Percentiles rank a stretch among this genome's conserved stretches.
These are phyloP conservation scores for Crotalus viridis DNA, from an alignment of 2,113 vertebrate species.

Conservation along the genomic window DNA sequence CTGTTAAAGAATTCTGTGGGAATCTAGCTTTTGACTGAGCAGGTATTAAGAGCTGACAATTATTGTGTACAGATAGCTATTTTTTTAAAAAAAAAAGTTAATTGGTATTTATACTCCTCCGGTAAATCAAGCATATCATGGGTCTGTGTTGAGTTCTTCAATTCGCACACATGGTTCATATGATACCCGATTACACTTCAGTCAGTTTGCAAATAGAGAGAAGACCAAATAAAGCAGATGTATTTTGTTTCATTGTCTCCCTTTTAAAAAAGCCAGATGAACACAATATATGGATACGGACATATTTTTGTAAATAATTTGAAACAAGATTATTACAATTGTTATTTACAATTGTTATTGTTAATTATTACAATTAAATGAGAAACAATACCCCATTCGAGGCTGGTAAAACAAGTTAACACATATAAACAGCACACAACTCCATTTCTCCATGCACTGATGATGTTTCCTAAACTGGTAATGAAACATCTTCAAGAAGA, in stretches of 20 bases:
- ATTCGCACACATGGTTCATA: background rate
- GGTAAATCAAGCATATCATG: background rate
- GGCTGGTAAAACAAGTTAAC: background rate
- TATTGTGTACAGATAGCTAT: background rate
- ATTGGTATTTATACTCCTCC: background rate
- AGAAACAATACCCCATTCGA: background rate
- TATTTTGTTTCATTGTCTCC: background rate
- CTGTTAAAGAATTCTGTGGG: background rate
- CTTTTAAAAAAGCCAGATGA: background rate
- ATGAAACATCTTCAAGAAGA: background rate
- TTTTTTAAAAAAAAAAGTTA: background rate
- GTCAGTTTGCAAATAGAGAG: background rate
- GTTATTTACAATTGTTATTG: background rate
- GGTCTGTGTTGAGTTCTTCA: background rate
- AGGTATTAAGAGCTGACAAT: background rate
- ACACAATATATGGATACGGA: background rate
- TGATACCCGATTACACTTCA: background rate
- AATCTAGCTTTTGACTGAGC: background rate
- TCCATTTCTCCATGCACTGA: background rate
- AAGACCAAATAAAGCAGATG: background rate
- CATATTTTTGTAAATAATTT: background rate
- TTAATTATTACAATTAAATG: background rate
- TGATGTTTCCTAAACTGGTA: background rate
- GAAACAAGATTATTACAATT: background rate
- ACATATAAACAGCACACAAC: background rate